Base-by-base conservation (phyloP, 2,113 vertebrate species). In the Cathartes aura region DNA sequence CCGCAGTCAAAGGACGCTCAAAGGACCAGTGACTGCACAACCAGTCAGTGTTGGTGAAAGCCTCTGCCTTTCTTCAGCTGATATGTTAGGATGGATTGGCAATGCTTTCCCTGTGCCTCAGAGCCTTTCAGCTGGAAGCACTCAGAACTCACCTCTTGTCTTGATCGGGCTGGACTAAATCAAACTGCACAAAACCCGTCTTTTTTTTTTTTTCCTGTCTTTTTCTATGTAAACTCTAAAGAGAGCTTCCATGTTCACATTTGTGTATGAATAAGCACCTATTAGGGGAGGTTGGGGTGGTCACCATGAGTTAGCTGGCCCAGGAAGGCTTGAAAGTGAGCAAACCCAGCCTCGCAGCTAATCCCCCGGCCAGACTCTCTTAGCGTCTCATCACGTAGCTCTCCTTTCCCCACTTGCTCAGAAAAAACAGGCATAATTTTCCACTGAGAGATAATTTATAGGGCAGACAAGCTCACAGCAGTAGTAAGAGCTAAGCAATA, bases 1-100 rank as follows among this genome's bases (percentile, higher is more conserved):
- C 59, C 0, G 1, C 8, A 9, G 22, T 8, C 23, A 10, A 18
- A 79, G 64, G 32, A 9, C 6, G 1, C 52, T 48, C 26, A 6
- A 16, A 29, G 64, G 47, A 40, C 32, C 34, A 4, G 9, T 36
- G 40, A 34, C 47, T 22, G 42, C 52, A 38, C 13, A 48, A 30
- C 18, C 22, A 9, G n/a, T 16, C 0, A 0, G 50, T 59, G 70
- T 52, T 47, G 63, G 20, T 47, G 45, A 42, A 63, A 59, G n/a
- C 19, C 8, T 67, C 47, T 34, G 27, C 30, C 6, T 66, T 60
- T 60, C 40, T 67, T 22, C 17, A 67, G 53, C 64, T 60, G 30
- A 10, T 27, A 20, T 11, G 27, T 53, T 60, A 6, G 22, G 22
- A 12, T 4, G 36, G n/a, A 52, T 17, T 27, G 48, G 15, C 53